Conservation (phyloP, 1,140 invertebrate species). For the Drosophila pseudoobscura region DNA sequence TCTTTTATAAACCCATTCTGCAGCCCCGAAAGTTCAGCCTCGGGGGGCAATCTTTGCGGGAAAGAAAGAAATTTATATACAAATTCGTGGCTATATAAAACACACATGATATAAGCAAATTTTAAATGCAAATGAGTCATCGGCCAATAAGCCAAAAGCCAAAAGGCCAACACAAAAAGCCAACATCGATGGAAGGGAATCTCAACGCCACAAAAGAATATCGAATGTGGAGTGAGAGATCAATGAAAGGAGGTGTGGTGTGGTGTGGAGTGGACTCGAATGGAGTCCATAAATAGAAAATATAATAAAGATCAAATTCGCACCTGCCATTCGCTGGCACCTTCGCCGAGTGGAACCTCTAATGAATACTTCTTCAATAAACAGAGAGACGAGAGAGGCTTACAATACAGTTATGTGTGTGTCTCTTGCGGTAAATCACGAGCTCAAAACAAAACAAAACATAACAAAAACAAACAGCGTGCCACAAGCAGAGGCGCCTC, state of each 20-base stretch:
- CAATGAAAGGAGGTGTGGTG: no score
- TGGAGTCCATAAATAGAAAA: no score
- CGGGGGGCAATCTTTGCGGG: conserved; percentile 28
- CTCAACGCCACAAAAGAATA: conserved; percentile 7
- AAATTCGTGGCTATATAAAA: conserved; percentile 1
- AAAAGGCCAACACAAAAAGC: background rate
- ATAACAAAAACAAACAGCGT: background rate
- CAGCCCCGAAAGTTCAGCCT: conserved; percentile 59
- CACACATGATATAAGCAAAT: conserved; percentile 50
- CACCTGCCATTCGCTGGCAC: no score
- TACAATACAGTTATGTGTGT: conserved; percentile 25
- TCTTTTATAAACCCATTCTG: conserved; percentile 31
- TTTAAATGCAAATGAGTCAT: conserved; percentile 72
- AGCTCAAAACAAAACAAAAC: conserved; percentile 27
- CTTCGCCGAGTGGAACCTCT: no score
- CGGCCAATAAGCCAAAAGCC: conserved; percentile 1
- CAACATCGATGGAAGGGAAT: conserved; percentile 34
- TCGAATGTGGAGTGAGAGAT: conserved; percentile 9
- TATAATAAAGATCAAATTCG: no score
- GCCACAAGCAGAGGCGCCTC: conserved; percentile 20
- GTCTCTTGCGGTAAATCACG: conserved; percentile 5
- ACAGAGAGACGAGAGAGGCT: background rate
- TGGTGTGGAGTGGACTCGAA: no score
- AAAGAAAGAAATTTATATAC: conserved; percentile 33
- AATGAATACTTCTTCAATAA: background rate